Base-by-base conservation (phyloP, 2,888 invertebrate species). In the Prenolepis imparis region DNA sequence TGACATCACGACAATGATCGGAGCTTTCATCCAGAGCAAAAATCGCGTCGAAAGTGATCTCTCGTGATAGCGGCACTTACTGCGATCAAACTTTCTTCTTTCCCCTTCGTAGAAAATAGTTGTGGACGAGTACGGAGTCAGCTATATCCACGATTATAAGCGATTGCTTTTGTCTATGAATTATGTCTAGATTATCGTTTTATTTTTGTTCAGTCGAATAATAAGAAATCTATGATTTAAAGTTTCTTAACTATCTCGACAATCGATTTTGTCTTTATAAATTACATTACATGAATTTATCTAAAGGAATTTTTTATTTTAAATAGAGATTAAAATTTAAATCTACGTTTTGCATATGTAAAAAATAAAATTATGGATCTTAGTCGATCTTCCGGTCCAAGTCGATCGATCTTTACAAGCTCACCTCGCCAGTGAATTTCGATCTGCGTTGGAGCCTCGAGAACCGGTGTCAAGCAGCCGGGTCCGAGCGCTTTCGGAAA, bases 361-460 rank as follows among this genome's bases (percentile, higher is more conserved):
- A 64, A 44, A 63, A 11, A 52, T 6, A 1, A 28, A 55, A 77
- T 55, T 28, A n/a, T 18, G 8, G 15, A 11, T 57, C 15, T 24
- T 44, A 55, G 1, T n/a, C n/a, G 28, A 28, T 28, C 3, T 39
- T 52, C 0, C 2, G 5, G 32, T 36, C 75, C 21, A 59, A 67
- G 24, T 39, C 24, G 21, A 89, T 85, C 68, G 70, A 72, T 85
- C 36, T 75, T 73, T 73, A 74, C 64, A 84, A 86, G 77, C 85
- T 75, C 63, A 88, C 83, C 83, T 88, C 73, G 84, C 83, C 82
- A 84, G 85, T 86, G 82, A 89, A 88, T 90, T 89, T 86, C 87
- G 85, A 88, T 88, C 82, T 83, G 64, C 80, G 83, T 83, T 86
- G 70, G 78, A 85, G 39, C 52, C 64, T 66, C 57, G 44, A 68